Conservation (phyloP, 2,113 vertebrate genomes). For the Pelvicachromis taeniatus region DNA sequence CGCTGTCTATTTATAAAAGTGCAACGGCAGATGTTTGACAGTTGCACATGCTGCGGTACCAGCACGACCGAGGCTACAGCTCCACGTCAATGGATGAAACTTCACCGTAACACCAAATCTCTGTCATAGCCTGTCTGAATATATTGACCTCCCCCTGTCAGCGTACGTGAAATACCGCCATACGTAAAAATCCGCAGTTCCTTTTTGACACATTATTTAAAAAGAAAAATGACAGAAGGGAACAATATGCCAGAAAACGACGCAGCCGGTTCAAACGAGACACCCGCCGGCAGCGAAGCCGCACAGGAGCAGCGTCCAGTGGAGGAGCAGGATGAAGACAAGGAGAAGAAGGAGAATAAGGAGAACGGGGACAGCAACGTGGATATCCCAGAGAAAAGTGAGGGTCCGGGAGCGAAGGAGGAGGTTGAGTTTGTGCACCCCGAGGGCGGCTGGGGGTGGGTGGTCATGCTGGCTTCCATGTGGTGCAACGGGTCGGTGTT, state of each 20-base stretch:
- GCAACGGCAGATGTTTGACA: slow-evolving; percentile 18
- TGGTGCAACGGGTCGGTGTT: slow-evolving; percentile 98
- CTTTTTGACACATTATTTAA: not conserved
- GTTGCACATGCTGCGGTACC: not conserved
- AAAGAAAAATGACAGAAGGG: slow-evolving; percentile 32
- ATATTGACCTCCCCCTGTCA: not conserved
- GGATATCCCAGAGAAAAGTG: not conserved
- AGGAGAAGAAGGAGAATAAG: slow-evolving; percentile 1
- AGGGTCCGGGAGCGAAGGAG: not conserved
- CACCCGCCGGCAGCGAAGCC: not conserved
- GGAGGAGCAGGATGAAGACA: not conserved
- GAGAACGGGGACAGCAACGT: slow-evolving; percentile 35
- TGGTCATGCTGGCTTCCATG: slow-evolving; percentile 95
- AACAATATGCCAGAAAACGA: slow-evolving; percentile 23
- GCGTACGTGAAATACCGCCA: not conserved
- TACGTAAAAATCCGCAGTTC: not conserved
- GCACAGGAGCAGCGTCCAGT: not conserved
- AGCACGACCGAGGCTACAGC: not conserved
- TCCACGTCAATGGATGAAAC: not conserved
- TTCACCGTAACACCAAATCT: not conserved
- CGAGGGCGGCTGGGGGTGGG: slow-evolving; percentile 96
- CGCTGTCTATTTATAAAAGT: slow-evolving; percentile 52
- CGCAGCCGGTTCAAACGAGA: not conserved
- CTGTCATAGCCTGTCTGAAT: not conserved
- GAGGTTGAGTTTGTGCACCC: slow-evolving; percentile 73